Evolutionary conservation across 2,797 vertebrate genomes (phyloP).

Genomic region (Salarias fasciatus): DNA sequence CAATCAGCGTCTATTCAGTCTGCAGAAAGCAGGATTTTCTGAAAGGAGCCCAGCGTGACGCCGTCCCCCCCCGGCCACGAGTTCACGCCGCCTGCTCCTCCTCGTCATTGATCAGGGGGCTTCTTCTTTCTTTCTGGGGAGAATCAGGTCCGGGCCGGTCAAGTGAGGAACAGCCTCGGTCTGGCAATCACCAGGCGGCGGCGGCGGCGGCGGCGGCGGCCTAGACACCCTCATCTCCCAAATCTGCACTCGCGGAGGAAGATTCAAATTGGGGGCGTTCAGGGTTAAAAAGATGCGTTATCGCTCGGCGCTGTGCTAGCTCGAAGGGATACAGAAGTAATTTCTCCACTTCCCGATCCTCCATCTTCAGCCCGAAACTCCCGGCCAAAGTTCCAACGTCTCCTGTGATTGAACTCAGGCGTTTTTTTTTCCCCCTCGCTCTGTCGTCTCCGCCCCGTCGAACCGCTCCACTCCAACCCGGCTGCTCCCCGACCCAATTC

Average conservation of each 20-base stretch:
- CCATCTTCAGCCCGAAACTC: background rate
- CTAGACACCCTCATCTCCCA: slow-evolving; percentile 31
- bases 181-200: slow-evolving; percentile 46
- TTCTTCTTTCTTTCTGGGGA: slow-evolving; percentile 30
- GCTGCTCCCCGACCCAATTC: slow-evolving; percentile 36
- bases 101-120: slow-evolving; percentile 56
- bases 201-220: slow-evolving; percentile 28
- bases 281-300: slow-evolving; percentile 38
- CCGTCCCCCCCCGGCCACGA: slow-evolving; percentile 35
- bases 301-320: slow-evolving; percentile 1
- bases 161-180: slow-evolving; percentile 57
- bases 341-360: slow-evolving; percentile 36
- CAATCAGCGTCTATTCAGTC: slow-evolving; percentile 74
- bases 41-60: slow-evolving; percentile 54
- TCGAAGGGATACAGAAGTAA: slow-evolving; percentile 21
- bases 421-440: slow-evolving; percentile 24
- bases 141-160: slow-evolving; percentile 56
- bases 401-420: slow-evolving; percentile 39
- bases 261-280: slow-evolving; percentile 59
- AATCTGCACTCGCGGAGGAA: slow-evolving; percentile 29
- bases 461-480: slow-evolving; percentile 5
- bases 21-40: slow-evolving; percentile 35
- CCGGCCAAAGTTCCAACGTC: slow-evolving; percentile 22
- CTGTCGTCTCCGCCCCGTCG: background rate
- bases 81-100: slow-evolving; percentile 51